Conservation (phyloP, 2,888 invertebrate genomes). For the Ormia ochracea region DNA sequence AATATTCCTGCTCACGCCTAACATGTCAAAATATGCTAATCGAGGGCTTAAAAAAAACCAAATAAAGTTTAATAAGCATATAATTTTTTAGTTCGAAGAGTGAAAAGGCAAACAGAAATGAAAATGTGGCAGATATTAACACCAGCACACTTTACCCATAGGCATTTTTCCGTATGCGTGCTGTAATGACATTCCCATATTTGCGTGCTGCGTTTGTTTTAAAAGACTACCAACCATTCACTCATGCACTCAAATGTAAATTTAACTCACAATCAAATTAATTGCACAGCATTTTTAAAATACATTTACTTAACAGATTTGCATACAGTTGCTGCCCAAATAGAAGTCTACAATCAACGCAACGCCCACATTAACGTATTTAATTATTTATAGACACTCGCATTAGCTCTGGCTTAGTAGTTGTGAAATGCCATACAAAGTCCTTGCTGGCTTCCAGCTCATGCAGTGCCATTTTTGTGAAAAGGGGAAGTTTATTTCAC, state of each 20-base stretch:
- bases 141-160: conserved; percentile 1
- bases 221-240: conserved; percentile 4
- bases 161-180: conserved; percentile 33
- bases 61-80: too few relatives aligned
- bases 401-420: neutral
- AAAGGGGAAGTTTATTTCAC: neutral
- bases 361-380: neutral
- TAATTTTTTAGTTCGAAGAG: neutral
- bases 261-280: conserved; percentile 14
- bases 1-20: conserved; percentile 1
- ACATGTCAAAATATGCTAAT: conserved; percentile 60
- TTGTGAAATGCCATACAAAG: neutral
- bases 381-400: neutral
- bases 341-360: neutral
- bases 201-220: conserved; percentile 31
- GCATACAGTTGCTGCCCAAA: neutral
- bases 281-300: conserved; percentile 3
- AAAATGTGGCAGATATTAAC: conserved; percentile 19
- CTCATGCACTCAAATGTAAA: neutral
- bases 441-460: neutral
- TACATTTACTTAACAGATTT: conserved; percentile 1
- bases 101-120: neutral
- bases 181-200: conserved; percentile 32
- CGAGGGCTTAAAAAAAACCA: neutral
- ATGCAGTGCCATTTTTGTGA: neutral